A percentile compares a stretch with the other conserved stretches of the same genome.
These are phyloP conservation scores for Ptychoptera albimana DNA, from an alignment of 2,888 invertebrate species.

Conservation along the genomic window DNA sequence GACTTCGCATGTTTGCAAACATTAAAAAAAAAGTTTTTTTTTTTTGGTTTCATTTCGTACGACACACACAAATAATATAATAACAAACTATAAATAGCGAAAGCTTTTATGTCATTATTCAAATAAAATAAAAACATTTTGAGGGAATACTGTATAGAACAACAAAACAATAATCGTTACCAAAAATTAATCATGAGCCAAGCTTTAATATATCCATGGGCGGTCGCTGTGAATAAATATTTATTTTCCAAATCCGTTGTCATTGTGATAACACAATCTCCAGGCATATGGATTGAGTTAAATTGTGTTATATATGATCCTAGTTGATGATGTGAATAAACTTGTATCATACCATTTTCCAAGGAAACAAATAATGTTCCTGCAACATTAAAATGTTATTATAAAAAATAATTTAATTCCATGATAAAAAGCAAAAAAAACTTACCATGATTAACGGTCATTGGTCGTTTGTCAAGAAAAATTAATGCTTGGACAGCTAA, in stretches of 20 bases:
- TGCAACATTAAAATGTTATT: constrained; percentile 14
- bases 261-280: constrained; percentile 43
- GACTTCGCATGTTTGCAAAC: too few species aligned
- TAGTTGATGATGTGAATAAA: constrained; percentile 65
- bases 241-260: constrained; percentile 52
- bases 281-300: constrained; percentile 47
- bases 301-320: constrained; percentile 58
- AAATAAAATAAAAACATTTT: too few species aligned
- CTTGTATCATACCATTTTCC: constrained; percentile 60
- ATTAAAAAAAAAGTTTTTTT: too few species aligned
- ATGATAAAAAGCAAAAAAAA: constrained; percentile 7
- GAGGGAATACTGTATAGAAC: too few species aligned
- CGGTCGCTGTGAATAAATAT: constrained; percentile 54
- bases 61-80: too few species aligned
- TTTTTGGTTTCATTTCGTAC: too few species aligned
- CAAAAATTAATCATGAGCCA: constrained; percentile 61
- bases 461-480: constrained; percentile 45
- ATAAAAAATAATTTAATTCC: neutral
- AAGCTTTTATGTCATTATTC: too few species aligned
- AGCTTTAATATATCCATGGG: constrained; percentile 61
- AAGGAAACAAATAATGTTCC: constrained; percentile 56
- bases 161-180: constrained; percentile 13
- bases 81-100: too few species aligned
- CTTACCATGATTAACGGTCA: constrained; percentile 30
- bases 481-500: constrained; percentile 48